A percentile compares a stretch with the other conserved stretches of the same genome.
Conservation (phyloP, 2,888 invertebrate species). For the Folsomia manolachei region DNA sequence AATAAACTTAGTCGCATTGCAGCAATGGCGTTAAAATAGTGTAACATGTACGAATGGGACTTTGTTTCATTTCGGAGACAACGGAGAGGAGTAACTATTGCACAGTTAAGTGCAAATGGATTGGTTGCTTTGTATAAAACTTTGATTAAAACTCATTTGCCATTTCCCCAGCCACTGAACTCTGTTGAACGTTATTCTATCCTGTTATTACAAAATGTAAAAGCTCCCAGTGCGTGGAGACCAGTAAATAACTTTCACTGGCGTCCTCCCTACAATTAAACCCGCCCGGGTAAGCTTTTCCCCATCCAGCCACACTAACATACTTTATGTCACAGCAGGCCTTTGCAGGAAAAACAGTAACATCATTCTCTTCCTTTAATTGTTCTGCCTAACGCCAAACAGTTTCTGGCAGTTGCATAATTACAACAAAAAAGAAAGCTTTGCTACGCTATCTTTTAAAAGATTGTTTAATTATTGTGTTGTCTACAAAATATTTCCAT, state of each 20-base stretch:
- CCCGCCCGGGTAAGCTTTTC: not conserved
- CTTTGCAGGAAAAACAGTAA: not conserved
- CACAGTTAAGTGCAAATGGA: constrained; percentile 13
- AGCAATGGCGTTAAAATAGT: too few relatives aligned
- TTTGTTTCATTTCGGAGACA: not conserved
- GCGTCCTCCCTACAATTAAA: not conserved
- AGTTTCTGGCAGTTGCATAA: too few relatives aligned
- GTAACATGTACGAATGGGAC: too few relatives aligned
- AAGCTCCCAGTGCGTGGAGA: not conserved
- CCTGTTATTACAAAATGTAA: not conserved
- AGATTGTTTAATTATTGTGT: too few relatives aligned
- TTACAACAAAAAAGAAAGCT: too few relatives aligned
- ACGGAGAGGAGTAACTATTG: not conserved
- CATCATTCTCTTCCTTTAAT: too few relatives aligned
- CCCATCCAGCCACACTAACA: not conserved
- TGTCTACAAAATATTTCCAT: too few relatives aligned
- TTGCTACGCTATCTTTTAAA: too few relatives aligned
- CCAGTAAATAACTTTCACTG: not conserved
- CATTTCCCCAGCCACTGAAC: constrained; percentile 14
- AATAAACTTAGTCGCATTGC: too few relatives aligned
- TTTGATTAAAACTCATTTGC: constrained; percentile 22
- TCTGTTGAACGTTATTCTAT: constrained; percentile 8
- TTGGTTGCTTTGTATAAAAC: constrained; percentile 21
- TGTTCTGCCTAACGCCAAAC: too few relatives aligned
- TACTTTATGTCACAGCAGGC: not conserved